Evolutionary conservation across 2,797 vertebrate genomes (phyloP), one percentile per base, ranked within the genome.

Genomic region (Champsocephalus gunnari): DNA sequence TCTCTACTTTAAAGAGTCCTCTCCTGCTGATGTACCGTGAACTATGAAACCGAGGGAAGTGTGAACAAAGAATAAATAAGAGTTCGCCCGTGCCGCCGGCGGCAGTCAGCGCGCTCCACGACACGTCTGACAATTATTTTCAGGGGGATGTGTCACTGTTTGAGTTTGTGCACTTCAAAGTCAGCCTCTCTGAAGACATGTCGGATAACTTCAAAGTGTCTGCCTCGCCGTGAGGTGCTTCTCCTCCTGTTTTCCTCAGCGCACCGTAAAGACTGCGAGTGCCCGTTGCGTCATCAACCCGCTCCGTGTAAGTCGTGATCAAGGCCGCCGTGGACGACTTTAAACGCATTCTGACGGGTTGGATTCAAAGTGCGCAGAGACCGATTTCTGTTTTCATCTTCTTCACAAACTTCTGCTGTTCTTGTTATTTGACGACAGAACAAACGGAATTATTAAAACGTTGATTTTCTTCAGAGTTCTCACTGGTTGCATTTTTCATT

Each of bases 191-290:
- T 72, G 87, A 90, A 93, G 92, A 92, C 87, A 76, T 67, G 86
- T 92, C 87, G 89, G 88, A 92, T 87, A 88, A 92, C 93, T 92
- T 94, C 90, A 93, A 94, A 94, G 93, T 91, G 82, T 89, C 88
- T 88, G 84, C 89, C 87, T 87, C 47, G 89, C 91, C 85, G 67
- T 92, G 87, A 94, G 92, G 86, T 88, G 87, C 80, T 82, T 84
- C 86, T 49, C 77, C 77, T 90, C 88, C 89, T 92, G 88, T 92
- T 91, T 92, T 85, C 68, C 71, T 55, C 77, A 68, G 84, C 74
- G 66, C 34, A 88, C 73, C 12, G 47, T 81, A 85, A 81, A 79
- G 83, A 80, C 77, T 79, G 58, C 65, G 77, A 80, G 81, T 44
- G 68, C 71, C 56, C 14, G 7, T 91, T 92, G 84, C 91, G 81